Conservation (phyloP, 2,888 invertebrate species). For the Nematopogon swammerdamellus region DNA sequence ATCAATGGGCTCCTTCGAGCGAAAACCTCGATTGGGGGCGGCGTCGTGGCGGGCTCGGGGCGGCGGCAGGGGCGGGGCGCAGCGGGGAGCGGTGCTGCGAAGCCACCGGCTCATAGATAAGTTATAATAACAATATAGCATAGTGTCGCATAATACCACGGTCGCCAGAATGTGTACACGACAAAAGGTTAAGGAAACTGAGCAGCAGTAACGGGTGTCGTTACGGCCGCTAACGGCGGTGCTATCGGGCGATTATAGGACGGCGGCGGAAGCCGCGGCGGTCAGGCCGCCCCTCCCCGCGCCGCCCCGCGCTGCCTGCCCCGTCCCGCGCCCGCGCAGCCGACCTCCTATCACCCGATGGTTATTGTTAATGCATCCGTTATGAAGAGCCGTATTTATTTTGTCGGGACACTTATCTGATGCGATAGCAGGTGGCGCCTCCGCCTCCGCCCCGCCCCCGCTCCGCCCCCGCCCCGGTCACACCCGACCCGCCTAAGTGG, state of each 20-base stretch:
- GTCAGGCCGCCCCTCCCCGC: background rate
- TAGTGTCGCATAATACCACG: background rate
- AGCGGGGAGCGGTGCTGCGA: slow-evolving; percentile 21
- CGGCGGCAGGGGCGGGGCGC: slow-evolving; percentile 17
- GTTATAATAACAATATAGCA: background rate
- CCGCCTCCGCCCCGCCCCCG: too few species aligned
- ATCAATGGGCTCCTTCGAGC: slow-evolving; percentile 5
- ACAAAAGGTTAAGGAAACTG: slow-evolving; percentile 3
- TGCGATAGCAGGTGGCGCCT: background rate
- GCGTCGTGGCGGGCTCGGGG: too few species aligned
- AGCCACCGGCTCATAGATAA: slow-evolving; percentile 23
- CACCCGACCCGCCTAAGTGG: too few species aligned
- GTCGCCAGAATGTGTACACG: slow-evolving; percentile 19
- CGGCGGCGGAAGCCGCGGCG: background rate
- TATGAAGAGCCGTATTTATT: slow-evolving; percentile 17
- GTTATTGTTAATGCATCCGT: slow-evolving; percentile 12
- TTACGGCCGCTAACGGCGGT: slow-evolving; percentile 36
- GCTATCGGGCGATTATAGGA: slow-evolving; percentile 18
- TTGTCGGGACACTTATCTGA: slow-evolving; percentile 11
- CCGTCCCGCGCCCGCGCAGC: background rate
- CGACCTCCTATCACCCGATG: background rate
- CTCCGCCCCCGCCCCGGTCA: too few species aligned
- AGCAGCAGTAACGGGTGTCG: slow-evolving; percentile 36
- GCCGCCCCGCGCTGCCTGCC: background rate
- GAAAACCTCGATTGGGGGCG: slow-evolving; percentile 5